Base-by-base conservation (phyloP, 2,888 invertebrate genomes). In the Atethmia centrago region DNA sequence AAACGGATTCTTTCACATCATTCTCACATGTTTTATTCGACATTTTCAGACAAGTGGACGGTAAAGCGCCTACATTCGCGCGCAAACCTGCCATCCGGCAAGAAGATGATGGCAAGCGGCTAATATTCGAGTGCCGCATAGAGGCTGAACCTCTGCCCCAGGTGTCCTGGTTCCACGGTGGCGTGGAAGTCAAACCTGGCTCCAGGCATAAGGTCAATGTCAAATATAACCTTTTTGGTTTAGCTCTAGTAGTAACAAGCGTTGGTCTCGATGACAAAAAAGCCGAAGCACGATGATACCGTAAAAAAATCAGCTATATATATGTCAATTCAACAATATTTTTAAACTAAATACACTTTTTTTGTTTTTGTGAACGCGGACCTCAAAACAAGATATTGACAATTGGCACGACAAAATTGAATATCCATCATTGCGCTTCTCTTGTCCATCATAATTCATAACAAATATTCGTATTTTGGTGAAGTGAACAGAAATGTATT, bases 31-130 rank as follows among this genome's bases (percentile, higher is more conserved):
- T 31, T 16, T 28, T 7, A 40, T 3, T 59, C 28, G 1, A 47
- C 25, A 0, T 55, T 79, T 95, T 19, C 96, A 99, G 99, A 97
- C 99, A 99, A 99, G 98, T 99, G 97, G 99, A 99, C 97, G 99
- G 99, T 93, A 98, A 98, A 95, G 99, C 99, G 96, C 99, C 99
- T 92, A 99, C 99, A 93, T 99, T 99, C 97, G 98, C 99, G 96
- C 99, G 99, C 97, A 99, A 99, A 96, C 99, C 99, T 83, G 98
- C 99, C 89, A 99, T 99, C 95, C 97, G 99, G 93, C 99, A 99
- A 96, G 99, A 99, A 95, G 99, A 99, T 95, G 99, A 99, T 95
- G 99, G 99, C 90, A 99, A 99, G 96, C 97, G 98, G 93, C 97
- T 99, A 88, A 97, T 99, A 90, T 99, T 99, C 96, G 99, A 99